Percentiles rank a stretch among this genome's conserved stretches.
phyloP scores from a whole-genome alignment of 2,888 invertebrate species.

The Papilio gigon region DNA sequence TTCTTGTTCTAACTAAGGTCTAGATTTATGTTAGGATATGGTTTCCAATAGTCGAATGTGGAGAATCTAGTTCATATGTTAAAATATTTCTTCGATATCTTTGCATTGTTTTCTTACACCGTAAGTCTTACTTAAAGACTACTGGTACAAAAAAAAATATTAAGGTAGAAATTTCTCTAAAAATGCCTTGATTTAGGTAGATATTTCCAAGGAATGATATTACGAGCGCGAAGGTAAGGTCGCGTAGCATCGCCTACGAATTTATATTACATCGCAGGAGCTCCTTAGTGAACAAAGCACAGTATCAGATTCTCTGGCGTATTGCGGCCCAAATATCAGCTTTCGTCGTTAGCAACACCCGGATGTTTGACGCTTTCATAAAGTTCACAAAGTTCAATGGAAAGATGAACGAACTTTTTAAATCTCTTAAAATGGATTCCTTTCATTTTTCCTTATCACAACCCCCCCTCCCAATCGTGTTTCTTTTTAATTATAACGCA shows the following conservation, averaged over 20 bases:
- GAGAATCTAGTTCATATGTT: no score
- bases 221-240: slow-evolving; percentile 15
- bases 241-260: background rate
- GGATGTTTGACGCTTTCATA: slow-evolving; percentile 24
- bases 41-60: no score
- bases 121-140: no score
- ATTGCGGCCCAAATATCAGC: slow-evolving; percentile 32
- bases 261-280: slow-evolving; percentile 8
- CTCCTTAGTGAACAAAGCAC: slow-evolving; percentile 23
- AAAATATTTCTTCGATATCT: no score
- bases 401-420: background rate
- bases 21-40: no score
- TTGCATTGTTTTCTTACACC: no score
- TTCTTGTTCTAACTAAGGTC: no score
- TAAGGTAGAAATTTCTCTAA: background rate
- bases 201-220: background rate
- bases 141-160: no score
- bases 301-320: slow-evolving; percentile 28
- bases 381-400: slow-evolving; percentile 3
- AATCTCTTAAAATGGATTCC: background rate
- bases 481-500: no score
- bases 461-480: no score
- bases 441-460: background rate
- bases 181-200: background rate
- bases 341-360: slow-evolving; percentile 16